Conservation (phyloP, 30 jellyfish, hydroid and myxozoan genomes). For the Clytia hemisphaerica region DNA sequence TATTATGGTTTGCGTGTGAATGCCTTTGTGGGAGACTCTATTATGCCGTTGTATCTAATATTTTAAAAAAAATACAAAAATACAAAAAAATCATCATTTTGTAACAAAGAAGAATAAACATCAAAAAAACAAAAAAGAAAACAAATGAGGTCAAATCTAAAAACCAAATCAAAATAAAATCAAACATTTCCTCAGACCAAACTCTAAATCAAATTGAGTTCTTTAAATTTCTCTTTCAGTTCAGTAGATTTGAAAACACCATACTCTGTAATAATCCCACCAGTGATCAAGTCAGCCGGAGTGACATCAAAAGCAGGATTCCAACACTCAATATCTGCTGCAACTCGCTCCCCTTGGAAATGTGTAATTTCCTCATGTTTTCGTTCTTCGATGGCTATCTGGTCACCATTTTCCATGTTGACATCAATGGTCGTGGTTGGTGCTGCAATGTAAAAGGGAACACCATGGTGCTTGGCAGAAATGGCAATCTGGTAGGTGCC, state of each 20-base stretch:
- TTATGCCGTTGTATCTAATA: no score
- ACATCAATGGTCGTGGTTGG: conserved; percentile 77
- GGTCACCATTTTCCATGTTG: conserved; percentile 45
- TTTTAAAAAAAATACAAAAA: no score
- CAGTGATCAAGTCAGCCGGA: conserved; percentile 85
- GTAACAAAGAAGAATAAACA: no score
- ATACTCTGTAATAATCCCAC: conserved; percentile 83
- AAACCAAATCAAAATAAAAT: no score
- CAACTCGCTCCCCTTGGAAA: conserved; percentile 49
- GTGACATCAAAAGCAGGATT: conserved; percentile 97
- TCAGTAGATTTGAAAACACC: conserved; percentile 86
- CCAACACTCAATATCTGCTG: conserved; percentile 61
- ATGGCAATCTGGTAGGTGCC: conserved; percentile 92
- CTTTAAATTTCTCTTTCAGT: no score
- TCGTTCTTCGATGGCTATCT: conserved; percentile 76
- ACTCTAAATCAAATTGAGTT: no score
- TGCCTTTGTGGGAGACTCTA: no score
- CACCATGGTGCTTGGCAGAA: conserved; percentile 61
- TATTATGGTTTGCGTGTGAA: no score
- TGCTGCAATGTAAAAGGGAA: conserved; percentile 90
- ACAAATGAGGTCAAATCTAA: no score
- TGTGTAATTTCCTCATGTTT: conserved; percentile 73
- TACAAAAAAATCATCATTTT: no score
- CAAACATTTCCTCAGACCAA: no score
- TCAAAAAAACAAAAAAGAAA: no score